Evolutionary conservation across 2,113 vertebrate genomes (phyloP), one percentile per base, ranked within the genome.

Genomic region (Onychostoma macrolepis): DNA sequence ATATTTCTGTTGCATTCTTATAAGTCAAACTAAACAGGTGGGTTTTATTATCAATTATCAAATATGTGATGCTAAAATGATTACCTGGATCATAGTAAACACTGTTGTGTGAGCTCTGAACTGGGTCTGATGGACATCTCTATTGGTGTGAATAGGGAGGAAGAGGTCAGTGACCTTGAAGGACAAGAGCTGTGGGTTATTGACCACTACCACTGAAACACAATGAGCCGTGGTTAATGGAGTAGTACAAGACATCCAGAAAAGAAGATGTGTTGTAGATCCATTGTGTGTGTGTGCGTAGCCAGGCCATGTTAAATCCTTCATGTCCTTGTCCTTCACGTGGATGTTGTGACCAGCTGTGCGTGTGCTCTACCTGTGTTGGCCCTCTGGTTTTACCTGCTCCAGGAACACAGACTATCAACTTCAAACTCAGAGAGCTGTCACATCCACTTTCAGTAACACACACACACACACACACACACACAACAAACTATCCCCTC

Each of bases 361-460:
- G 53, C 89, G 85, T 88, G 87, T 89, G 87, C 87, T 90, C 76
- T 92, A 94, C 93, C 92, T 92, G 93, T 41, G 30, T 88, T 89
- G 45, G 38, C 76, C 80, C 91, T 89, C 92, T 92, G 92, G 91
- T 92, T 90, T 61, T 92, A 94, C 94, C 93, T 93, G 94, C 91
- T 93, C 86, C 81, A 86, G 91, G 89, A 91, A 90, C 89, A 85
- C 86, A 83, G 89, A 84, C 91, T 80, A 89, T 85, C 88, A 48
- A 26, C 80, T 87, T 83, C 87, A 89, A 74, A 48, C 69, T 58
- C 30, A 11, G 67, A 58, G 48, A 58, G 85, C 77, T 61, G 69
- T 74, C 87, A 87, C 63, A 38, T 43, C 61, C 45, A 63, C 81
- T 84, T 45, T 38, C 33, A 43, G 26, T 72, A 50, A 80, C 43